phyloP scores from a whole-genome alignment of 2,888 invertebrate species.

The Lucinisca nassula region DNA sequence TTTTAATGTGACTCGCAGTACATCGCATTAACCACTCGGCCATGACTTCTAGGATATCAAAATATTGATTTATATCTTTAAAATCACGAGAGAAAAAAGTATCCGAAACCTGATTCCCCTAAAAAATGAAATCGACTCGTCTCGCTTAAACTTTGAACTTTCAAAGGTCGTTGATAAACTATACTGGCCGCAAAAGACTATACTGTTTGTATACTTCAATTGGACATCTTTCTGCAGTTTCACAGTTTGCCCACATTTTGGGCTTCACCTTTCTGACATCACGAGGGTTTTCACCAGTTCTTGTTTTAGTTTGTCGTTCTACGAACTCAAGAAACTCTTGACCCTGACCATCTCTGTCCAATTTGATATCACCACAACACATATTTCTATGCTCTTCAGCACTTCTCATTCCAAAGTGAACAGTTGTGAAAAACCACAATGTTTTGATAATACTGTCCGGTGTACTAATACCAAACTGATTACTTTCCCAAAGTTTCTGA shows the following conservation, averaged over 20 bases:
- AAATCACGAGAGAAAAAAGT: too few relatives aligned
- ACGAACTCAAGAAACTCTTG: conserved; percentile 41
- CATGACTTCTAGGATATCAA: too few relatives aligned
- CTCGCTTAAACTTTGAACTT: too few relatives aligned
- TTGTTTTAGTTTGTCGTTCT: conserved; percentile 55
- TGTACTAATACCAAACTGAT: conserved; percentile 40
- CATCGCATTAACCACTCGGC: too few relatives aligned
- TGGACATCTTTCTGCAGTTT: conserved; percentile 18
- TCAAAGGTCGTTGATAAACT: too few relatives aligned
- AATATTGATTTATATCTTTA: too few relatives aligned
- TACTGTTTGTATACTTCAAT: conserved; percentile 40
- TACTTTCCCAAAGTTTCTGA: conserved; percentile 20
- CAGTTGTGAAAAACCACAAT: conserved; percentile 48
- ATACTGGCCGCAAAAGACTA: conserved; percentile 31
- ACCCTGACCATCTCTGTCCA: conserved; percentile 3
- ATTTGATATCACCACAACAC: conserved; percentile 45
- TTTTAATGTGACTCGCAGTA: too few relatives aligned
- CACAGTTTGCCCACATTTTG: conserved; percentile 40
- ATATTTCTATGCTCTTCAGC: conserved; percentile 48
- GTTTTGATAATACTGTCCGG: conserved; percentile 47
- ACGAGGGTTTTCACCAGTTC: conserved; percentile 43
- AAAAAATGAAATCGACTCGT: too few relatives aligned
- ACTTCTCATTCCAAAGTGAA: conserved; percentile 48
- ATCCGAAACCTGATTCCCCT: too few relatives aligned
- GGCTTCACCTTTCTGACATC: conserved; percentile 50